These are phyloP conservation scores for Clavelina lepadiformis DNA, from an alignment of 23 tunicate genomes.

Conservation along the genomic window DNA sequence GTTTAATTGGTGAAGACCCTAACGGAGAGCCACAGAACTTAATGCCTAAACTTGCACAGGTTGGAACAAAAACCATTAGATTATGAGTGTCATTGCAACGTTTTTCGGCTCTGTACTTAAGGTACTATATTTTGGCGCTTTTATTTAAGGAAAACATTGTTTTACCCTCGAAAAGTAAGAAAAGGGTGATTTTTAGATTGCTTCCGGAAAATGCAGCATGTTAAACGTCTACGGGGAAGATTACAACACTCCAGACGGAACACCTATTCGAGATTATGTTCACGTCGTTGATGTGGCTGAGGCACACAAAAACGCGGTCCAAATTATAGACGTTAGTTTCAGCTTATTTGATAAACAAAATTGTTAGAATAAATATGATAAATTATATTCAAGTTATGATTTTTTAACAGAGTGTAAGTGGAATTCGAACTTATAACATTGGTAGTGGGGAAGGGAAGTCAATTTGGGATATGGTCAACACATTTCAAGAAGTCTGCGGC, in stretches of 20 bases:
- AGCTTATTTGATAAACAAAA: background rate
- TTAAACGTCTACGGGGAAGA: constrained; percentile 79
- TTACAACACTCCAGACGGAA: constrained; percentile 85
- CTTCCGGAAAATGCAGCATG: constrained; percentile 54
- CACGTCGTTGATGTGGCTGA: constrained; percentile 94
- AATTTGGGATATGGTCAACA: constrained; percentile 74
- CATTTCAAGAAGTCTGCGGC: constrained; percentile 84
- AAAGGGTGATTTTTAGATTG: constrained; percentile 80
- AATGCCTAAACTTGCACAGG: constrained; percentile 96
- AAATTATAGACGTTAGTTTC: constrained; percentile 10
- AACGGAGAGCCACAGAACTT: constrained; percentile 92
- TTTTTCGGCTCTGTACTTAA: too few relatives aligned
- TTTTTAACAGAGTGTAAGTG: too few relatives aligned
- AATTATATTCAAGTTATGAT: too few relatives aligned
- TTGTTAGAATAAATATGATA: background rate
- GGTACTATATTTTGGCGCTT: background rate
- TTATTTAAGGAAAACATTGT: background rate
- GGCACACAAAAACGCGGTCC: constrained; percentile 66
- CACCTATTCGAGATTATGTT: constrained; percentile 91
- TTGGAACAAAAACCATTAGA: background rate
- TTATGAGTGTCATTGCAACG: too few relatives aligned
- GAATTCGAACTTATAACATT: constrained; percentile 67
- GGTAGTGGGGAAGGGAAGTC: constrained; percentile 89
- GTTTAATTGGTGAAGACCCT: constrained; percentile 97
- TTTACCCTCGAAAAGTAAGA: too few relatives aligned